A percentile compares a stretch with the other conserved stretches of the same genome.
Evolutionary conservation across 2,113 vertebrate species (phyloP).

Genomic region (Pitta sordida): DNA sequence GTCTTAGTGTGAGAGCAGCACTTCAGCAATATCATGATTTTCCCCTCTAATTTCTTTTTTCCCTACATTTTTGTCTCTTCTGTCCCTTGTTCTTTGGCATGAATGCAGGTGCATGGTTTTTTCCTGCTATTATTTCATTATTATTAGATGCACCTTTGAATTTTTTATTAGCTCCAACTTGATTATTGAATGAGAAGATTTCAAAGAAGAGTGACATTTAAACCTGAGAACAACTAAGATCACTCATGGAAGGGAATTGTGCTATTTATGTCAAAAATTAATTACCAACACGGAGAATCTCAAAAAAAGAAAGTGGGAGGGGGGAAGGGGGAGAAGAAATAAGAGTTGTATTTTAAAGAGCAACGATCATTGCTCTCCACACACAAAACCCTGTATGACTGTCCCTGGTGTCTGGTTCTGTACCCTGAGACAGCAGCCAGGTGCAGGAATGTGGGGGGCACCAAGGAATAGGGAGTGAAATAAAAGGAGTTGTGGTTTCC

Average conservation of each 20-base stretch:
- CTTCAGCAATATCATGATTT: slow-evolving; percentile 72
- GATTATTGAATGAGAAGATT: slow-evolving; percentile 67
- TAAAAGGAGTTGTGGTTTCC: slow-evolving; percentile 12
- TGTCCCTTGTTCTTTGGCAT: slow-evolving; percentile 68
- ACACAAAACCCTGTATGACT: background rate
- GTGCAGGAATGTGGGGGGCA: accelerated
- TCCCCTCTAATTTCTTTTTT: slow-evolving; percentile 73
- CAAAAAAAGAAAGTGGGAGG: background rate
- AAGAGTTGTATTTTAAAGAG: slow-evolving; percentile 37
- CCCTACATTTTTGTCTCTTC: slow-evolving; percentile 66
- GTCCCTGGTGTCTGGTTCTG: background rate
- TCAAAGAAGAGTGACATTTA: slow-evolving; percentile 66
- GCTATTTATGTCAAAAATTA: slow-evolving; percentile 65
- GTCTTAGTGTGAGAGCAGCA: slow-evolving; percentile 77
- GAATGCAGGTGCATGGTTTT: slow-evolving; percentile 70
- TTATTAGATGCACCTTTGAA: slow-evolving; percentile 71
- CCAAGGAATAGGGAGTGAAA: background rate
- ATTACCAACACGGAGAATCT: slow-evolving; percentile 29
- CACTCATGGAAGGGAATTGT: slow-evolving; percentile 12
- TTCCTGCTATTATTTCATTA: slow-evolving; percentile 72
- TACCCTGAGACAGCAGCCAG: accelerated
- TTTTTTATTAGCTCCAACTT: slow-evolving; percentile 65
- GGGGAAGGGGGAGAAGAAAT: background rate
- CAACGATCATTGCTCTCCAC: background rate
- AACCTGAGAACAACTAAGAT: slow-evolving; percentile 41